Base-by-base conservation (phyloP, 2,888 invertebrate species). In the Eurytoma adleriae region DNA sequence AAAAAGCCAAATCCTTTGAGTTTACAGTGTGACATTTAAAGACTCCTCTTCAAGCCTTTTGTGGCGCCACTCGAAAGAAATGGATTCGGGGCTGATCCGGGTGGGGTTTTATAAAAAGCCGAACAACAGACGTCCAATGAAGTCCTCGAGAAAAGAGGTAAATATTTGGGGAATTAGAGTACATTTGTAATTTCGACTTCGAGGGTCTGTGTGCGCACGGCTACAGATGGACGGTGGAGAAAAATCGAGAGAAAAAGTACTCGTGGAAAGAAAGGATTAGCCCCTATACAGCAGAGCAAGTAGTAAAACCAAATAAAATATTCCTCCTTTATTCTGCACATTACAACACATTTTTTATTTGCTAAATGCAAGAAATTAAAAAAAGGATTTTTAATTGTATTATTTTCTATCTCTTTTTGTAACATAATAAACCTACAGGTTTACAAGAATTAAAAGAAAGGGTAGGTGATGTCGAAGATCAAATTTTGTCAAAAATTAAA, bases 11-110 rank as follows among this genome's bases (percentile, higher is more conserved):
- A 80, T 80, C 80, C 71, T 68, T 61, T 67, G 75, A 76, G 76
- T 76, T 80, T 61, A 76, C 71, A 67, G 71, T 64, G 80, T 76
- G 75, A 75, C 80, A 80, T 72, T 80, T 76, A 72, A 80, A 80
- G 80, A 76, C 82, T 80, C 81, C 82, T 81, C 73, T 78, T 80
- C 83, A 74, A 78, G 69, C 75, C 80, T 70, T 80, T 80, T 80
- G 80, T 76, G 80, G 80, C 80, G 40, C 48, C 71, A 76, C 79
- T 79, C 79, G 71, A 80, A 71, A 62, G 76, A 30, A 76, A 71
- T 57, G 76, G 71, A 62, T 71, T 75, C 66, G 30, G 57, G 61
- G 71, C 54, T 76, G 75, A 80, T 80, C 71, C 71, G 48, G 18
- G 48, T 40, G 50, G n/a, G 77, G 2, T 48, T 27, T 27, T 27